Base-by-base conservation (phyloP, 2,797 vertebrate genomes). In the Tolypeutes matacus region DNA sequence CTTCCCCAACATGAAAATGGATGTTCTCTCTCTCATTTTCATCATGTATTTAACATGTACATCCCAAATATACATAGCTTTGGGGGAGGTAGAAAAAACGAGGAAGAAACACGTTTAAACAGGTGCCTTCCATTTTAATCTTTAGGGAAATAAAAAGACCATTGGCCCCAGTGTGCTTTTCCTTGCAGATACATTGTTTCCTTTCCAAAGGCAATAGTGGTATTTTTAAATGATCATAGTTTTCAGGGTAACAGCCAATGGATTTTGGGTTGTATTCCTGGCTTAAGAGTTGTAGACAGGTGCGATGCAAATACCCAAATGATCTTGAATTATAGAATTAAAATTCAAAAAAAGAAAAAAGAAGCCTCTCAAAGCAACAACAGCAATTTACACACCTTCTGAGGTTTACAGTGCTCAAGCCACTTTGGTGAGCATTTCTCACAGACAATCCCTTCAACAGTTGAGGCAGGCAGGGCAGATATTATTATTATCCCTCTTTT, bases 321-420 rank as follows among this genome's bases (percentile, higher is more conserved):
- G 31, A n/a, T 95, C 72, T 86, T 85, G 39, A 93, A 93, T 88
- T 94, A 93, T 91, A 46, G n/a, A 92, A 23, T 77, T 60, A 86
- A 80, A 72, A 83, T 84, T 17, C 4, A 29, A 39, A 39, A 42
- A 42, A 5, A 39, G 25, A 42, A 42, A 5, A 39, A 39, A 39
- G 7, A 85, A 84, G 18, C 23, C 76, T 88, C 27, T 88, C 67
- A 67, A 7, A 31, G 36, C n/a, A 67, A 87, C 75, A 76, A 62
- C 6, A 92, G 60, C 64, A 91, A 81, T 60, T 73, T 70, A 87
- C 29, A 94, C 5, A 80, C 34, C 42, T 80, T n/a, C 90, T 51
- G 49, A 72, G 60, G 53, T 91, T 65, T 94, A 27, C 77, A 78
- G 76, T 17, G 42, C 21, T 75, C 34, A 84, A 36, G 67, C 36